Evolutionary conservation across 92 coral and sea anemone genomes (phyloP), one percentile per base, ranked within the genome.

Genomic region (Phenganax marumi): DNA sequence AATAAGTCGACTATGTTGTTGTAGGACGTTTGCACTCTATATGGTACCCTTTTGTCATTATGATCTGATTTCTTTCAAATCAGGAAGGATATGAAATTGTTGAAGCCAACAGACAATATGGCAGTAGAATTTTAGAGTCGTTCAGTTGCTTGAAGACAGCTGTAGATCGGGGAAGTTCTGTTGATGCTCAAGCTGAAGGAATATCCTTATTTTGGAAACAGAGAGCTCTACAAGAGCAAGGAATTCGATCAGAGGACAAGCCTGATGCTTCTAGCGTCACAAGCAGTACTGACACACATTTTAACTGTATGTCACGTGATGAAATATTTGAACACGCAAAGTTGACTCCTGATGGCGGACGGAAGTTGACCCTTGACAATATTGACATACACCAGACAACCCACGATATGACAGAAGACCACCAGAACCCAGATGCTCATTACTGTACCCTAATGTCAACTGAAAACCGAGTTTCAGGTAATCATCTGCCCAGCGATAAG

Each of bases 381-480:
- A 50, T 81, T 65, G 84, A 81, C 62, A 49, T 66, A 18, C 75
- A 66, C 84, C 84, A 81, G 66, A 49, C 18, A 17, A 70, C 76
- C 49, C 93, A 90, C 71, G 80, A 70, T 23, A 90, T 87, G 91
- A 87, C 93, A n/a, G 87, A 85, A 71, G 85, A 82, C 6, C 86
- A 87, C 49, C 93, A 90, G 50, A 90, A 85, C 82, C 78, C 84
- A 33, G 89, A 90, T 55, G 81, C 84, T 33, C 93, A 90, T 77
- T 90, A 64, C 57, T 90, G 89, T 65, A 90, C 87, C 12, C 43
- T 77, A 21, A 88, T 90, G 91, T 19, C 79, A 68, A 85, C 89
- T 14, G 91, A 90, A 65, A 90, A 90, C 86, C 84, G 93, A 63
- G 91, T 88, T 48, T 61, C 85, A 50, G 91, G 91, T 49, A 88